These are phyloP conservation scores for Phataginus tricuspis DNA, from an alignment of 2,797 vertebrate genomes.

Conservation along the genomic window DNA sequence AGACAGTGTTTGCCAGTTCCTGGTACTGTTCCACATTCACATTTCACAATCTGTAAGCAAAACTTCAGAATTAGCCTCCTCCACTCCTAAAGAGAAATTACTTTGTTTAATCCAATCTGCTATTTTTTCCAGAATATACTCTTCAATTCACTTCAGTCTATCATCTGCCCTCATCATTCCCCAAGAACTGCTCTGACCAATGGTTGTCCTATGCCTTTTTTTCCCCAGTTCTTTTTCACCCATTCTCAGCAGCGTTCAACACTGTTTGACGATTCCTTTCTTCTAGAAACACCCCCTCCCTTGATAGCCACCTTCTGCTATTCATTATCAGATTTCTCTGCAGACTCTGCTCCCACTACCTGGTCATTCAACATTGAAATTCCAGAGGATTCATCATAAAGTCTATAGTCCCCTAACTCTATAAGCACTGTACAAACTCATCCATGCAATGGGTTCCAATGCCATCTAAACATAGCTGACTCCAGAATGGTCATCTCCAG, in stretches of 20 bases:
- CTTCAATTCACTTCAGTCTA: background rate
- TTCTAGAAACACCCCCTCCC: background rate
- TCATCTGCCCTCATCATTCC: background rate
- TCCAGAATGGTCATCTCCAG: background rate
- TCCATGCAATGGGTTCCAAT: background rate
- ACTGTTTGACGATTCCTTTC: background rate
- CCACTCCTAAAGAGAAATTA: background rate
- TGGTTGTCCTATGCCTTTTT: background rate
- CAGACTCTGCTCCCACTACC: background rate
- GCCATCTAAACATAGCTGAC: background rate
- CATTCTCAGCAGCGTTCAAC: background rate
- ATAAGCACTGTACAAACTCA: background rate
- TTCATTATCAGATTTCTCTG: background rate
- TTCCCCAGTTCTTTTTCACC: background rate
- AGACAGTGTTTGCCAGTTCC: background rate
- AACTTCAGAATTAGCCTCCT: background rate
- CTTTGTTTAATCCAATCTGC: background rate
- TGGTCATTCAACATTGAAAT: background rate
- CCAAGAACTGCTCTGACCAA: background rate
- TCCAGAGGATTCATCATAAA: background rate
- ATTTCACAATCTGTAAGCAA: background rate
- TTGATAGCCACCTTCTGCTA: background rate
- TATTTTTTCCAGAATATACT: background rate
- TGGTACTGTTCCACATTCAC: background rate
- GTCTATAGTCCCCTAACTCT: background rate